Evolutionary conservation across 2,113 vertebrate species (phyloP).

Genomic region (Acinonyx jubatus): DNA sequence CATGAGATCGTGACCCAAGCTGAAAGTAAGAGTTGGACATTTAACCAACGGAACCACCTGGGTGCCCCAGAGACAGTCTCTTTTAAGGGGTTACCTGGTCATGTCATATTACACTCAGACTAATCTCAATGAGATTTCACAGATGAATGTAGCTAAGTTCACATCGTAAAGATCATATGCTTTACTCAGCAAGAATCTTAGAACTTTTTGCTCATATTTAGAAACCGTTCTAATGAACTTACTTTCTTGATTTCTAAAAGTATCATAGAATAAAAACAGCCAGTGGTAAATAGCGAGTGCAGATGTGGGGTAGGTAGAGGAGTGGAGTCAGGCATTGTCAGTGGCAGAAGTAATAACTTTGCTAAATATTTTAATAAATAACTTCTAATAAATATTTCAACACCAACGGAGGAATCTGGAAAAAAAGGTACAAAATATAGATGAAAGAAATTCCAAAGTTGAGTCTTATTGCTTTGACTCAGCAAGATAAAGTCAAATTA

Average conservation of each 20-base stretch:
- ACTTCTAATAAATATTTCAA: neutral
- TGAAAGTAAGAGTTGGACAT: no score
- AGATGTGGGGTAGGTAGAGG: neutral
- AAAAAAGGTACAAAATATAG: neutral
- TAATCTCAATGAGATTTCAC: neutral
- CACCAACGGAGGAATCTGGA: neutral
- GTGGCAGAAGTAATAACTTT: neutral
- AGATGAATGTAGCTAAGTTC: neutral
- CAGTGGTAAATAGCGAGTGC: neutral
- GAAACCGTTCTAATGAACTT: neutral
- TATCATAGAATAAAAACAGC: neutral
- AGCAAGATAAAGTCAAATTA: neutral
- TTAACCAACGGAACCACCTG: no score
- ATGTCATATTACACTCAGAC: neutral
- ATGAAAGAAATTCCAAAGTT: neutral
- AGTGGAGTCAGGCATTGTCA: neutral
- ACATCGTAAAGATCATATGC: neutral
- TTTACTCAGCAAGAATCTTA: neutral
- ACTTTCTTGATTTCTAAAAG: neutral
- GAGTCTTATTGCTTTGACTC: neutral
- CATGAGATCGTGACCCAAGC: no score
- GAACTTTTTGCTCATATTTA: neutral
- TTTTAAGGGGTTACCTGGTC: neutral
- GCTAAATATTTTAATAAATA: no score
- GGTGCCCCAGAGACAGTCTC: neutral